phyloP scores from a whole-genome alignment of 2,797 vertebrate species.

The Tamandua tetradactyla region DNA sequence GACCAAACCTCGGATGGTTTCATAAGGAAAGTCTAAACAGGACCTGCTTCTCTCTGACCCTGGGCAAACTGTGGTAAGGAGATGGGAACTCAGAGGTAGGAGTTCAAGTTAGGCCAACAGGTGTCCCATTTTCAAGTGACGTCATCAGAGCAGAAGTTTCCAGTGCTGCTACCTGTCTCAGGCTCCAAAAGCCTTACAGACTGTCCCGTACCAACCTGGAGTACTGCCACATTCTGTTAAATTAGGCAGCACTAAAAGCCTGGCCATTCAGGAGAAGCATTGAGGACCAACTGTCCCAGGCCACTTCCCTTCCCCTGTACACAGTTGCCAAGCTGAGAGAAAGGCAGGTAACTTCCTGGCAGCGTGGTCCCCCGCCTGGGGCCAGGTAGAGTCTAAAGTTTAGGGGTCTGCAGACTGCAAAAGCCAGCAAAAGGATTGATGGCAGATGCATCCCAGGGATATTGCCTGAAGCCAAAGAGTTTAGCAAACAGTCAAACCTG shows the following conservation, averaged over 20 bases:
- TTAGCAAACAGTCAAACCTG: background rate
- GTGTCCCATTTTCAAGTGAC: background rate
- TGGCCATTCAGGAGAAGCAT: background rate
- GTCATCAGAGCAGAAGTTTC: background rate
- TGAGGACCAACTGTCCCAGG: background rate
- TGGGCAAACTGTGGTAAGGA: background rate
- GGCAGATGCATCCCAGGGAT: background rate
- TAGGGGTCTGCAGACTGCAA: background rate
- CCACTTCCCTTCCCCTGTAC: background rate
- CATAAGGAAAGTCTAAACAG: background rate
- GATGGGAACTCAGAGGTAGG: background rate
- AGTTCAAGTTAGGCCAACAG: background rate
- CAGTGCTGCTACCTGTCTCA: background rate
- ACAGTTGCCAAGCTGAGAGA: background rate
- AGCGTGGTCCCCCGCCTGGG: no score
- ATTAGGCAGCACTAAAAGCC: background rate
- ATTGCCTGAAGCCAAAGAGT: background rate
- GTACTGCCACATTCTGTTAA: background rate
- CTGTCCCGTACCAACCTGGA: background rate
- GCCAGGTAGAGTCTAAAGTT: background rate
- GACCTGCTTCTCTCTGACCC: no score
- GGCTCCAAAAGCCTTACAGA: background rate
- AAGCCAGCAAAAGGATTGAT: background rate
- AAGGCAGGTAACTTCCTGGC: background rate
- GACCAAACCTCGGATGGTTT: background rate